These are phyloP conservation scores for Drosophila falleni DNA, from an alignment of 2,888 invertebrate species.

Conservation along the genomic window DNA sequence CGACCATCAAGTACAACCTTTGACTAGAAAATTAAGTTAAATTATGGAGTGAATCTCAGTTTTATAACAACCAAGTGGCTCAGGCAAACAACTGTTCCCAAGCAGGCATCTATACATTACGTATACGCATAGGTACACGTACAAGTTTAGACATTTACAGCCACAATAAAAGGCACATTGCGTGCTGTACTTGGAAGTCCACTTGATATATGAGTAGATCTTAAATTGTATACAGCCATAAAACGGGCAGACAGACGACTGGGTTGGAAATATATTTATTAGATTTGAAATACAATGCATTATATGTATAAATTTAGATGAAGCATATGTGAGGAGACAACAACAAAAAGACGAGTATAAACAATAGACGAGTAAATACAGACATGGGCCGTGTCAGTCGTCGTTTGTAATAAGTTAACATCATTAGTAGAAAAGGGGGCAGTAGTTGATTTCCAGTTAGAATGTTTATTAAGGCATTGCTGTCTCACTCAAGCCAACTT, in stretches of 20 bases:
- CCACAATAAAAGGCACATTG: constrained; percentile 19
- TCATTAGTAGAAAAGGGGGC: constrained; percentile 41
- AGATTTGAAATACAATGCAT: constrained; percentile 52
- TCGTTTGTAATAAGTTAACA: constrained; percentile 41
- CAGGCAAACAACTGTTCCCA: background rate
- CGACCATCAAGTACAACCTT: background rate
- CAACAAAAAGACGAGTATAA: background rate
- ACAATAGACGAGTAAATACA: constrained; percentile 7
- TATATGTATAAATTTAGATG: constrained; percentile 22
- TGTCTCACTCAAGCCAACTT: constrained; percentile 31
- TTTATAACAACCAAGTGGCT: background rate
- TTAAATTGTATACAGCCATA: constrained; percentile 38
- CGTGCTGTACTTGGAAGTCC: constrained; percentile 17
- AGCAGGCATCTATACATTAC: background rate
- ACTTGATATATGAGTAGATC: constrained; percentile 38
- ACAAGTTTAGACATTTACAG: constrained; percentile 41
- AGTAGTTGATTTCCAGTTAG: background rate
- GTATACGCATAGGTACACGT: constrained; percentile 9
- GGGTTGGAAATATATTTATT: constrained; percentile 59
- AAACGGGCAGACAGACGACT: constrained; percentile 41
- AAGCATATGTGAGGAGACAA: constrained; percentile 9
- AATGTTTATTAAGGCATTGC: constrained; percentile 2
- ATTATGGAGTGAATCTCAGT: background rate
- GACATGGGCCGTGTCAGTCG: constrained; percentile 4
- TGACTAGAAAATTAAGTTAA: background rate